Base-by-base conservation (phyloP, 2,888 invertebrate species). In the Thereva unica region DNA sequence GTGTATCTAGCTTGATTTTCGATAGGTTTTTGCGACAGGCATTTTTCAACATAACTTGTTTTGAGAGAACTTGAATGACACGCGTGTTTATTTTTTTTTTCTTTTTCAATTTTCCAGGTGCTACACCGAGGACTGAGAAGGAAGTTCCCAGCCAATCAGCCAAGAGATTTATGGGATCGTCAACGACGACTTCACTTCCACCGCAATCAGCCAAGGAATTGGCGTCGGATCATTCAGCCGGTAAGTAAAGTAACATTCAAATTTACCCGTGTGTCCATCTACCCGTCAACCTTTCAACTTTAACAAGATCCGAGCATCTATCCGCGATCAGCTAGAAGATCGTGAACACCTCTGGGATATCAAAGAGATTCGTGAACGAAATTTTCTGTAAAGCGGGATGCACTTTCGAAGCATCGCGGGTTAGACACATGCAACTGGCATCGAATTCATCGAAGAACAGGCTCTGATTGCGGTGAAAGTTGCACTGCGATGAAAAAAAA, bases 221-320 rank as follows among this genome's bases (percentile, higher is more conserved):
- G 50, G 50, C 41, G 4, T 41, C 6, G 9, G 41, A 12, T 8
- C 61, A 61, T 35, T 40, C 50, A 6, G 23, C 40, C 9, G 61
- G 61, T 61, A 50, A 61, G 49, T 57, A 12, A 23, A 23, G 23
- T 23, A 23, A 23, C 23, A 23, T 23, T 23, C 23, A 23, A 23
- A 23, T 23, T 23, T 23, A 23, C 23, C 23, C 23, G 2, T 23
- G 23, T 23, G 23, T 23, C 35, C 10, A n/a, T 35, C 8, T 35
- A 9, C 4, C 50, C 45, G 37, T 57, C 57, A n/a, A 57, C 37
- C 57, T 47, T 59, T 59, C 8, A 38, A 59, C 47, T 59, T 59
- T 47, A n/a, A 10, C 47, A 59, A 38, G 23, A 10, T 34, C 10
- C 47, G 41, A 42, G 3, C 34, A 41, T 9, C 9, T 42, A 56